Evolutionary conservation across 2,113 vertebrate species (phyloP).

Genomic region (Tenebrosternarchus preto): DNA sequence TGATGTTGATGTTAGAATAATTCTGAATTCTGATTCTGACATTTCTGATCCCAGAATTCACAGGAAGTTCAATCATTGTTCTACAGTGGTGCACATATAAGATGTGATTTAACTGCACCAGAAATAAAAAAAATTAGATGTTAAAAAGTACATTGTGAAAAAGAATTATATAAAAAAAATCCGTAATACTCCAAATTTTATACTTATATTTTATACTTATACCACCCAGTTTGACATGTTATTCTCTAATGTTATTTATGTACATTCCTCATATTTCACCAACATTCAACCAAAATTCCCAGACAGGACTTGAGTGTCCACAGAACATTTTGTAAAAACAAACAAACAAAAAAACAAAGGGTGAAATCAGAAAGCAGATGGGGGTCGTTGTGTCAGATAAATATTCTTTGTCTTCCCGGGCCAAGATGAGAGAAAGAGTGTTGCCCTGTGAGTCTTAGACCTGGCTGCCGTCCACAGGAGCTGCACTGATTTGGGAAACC

Average conservation of each 20-base stretch:
- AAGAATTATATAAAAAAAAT: not conserved
- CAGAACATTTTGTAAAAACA: not conserved
- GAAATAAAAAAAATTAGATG: too few species aligned
- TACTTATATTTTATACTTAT: not conserved
- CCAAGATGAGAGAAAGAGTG: constrained; percentile 19
- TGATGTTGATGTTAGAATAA: not conserved
- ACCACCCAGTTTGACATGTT: not conserved
- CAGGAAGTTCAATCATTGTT: not conserved
- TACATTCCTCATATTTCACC: not conserved
- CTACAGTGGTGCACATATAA: too few species aligned
- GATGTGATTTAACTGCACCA: too few species aligned
- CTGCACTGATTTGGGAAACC: constrained; percentile 64
- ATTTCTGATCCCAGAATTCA: not conserved
- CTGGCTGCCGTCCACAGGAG: constrained; percentile 48
- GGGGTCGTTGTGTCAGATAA: constrained; percentile 30
- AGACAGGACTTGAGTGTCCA: not conserved
- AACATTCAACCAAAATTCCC: not conserved
- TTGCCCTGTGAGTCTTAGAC: constrained; percentile 48
- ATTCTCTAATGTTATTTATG: not conserved
- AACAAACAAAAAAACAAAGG: not conserved
- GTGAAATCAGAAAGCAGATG: not conserved
- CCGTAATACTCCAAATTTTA: not conserved
- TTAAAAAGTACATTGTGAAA: too few species aligned
- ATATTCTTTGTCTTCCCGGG: constrained; percentile 12
- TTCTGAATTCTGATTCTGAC: not conserved